A percentile compares a stretch with the other conserved stretches of the same genome.
Evolutionary conservation across 2,888 invertebrate genomes (phyloP).

Genomic region (Drosophila fungiperda): DNA sequence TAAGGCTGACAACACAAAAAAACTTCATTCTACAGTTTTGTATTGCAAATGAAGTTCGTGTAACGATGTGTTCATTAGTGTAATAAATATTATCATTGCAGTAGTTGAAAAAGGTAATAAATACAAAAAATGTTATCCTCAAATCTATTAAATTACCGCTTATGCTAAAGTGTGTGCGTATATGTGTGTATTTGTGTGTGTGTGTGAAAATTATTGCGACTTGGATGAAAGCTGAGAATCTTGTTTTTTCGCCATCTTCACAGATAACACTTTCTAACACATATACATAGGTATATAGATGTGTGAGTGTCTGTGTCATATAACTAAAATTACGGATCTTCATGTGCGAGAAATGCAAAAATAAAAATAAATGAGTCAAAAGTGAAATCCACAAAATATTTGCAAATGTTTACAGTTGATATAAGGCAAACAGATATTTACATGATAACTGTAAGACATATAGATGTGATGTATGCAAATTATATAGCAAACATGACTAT

Average conservation of each 20-base stretch:
- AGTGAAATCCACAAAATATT: conserved; percentile 31
- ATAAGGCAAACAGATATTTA: neutral
- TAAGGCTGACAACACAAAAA: conserved; percentile 6
- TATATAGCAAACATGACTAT: neutral
- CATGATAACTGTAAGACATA: neutral
- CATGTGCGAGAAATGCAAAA: conserved; percentile 20
- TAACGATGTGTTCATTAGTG: conserved; percentile 24
- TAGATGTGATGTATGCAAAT: neutral
- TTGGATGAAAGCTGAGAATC: conserved; percentile 13
- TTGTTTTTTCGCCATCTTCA: conserved; percentile 20
- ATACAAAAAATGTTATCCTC: neutral
- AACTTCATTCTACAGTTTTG: conserved; percentile 15
- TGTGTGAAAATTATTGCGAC: conserved; percentile 17
- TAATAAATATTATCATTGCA: conserved; percentile 15
- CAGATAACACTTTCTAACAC: conserved; percentile 26
- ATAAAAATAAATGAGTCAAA: conserved; percentile 24
- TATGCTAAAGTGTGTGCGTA: neutral
- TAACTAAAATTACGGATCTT: conserved; percentile 25
- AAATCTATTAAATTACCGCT: conserved; percentile 7
- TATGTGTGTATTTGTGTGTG: conserved; percentile 6
- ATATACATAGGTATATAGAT: neutral
- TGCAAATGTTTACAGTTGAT: neutral
- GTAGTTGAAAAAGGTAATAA: conserved; percentile 15
- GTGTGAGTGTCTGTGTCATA: neutral
- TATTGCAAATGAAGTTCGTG: conserved; percentile 14